Base-by-base conservation (phyloP, 2,888 invertebrate species). In the Drosophila fulvimacula region DNA sequence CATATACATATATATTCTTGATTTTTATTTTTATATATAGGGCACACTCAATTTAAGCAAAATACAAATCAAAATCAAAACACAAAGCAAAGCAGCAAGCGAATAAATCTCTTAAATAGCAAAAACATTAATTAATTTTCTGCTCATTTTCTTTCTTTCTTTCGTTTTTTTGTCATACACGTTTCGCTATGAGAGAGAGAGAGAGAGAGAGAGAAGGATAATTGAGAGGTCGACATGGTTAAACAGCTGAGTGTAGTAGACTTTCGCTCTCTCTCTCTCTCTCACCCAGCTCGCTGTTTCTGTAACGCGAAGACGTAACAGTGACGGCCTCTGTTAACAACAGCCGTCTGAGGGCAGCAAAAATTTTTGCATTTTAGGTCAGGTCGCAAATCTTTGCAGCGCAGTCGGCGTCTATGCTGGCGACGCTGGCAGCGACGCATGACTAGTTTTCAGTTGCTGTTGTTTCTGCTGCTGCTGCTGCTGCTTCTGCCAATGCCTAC, bases 351-450 rank as follows among this genome's bases (percentile, higher is more conserved):
- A 67, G 67, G 66, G 71, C 66, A 72, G 66, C 55, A 70, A 69
- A 69, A 79, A 79, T 81, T 90, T 90, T 85, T 89, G 90, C 89
- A 90, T 91, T 91, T 91, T 91, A 91, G 91, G 91, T 91, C 91
- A 91, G 91, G 91, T 91, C 83, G 82, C 91, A 91, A 91, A 90
- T 90, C 89, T 86, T 90, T 91, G 89, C 88, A 87, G 70, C 75
- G 69, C 56, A 46, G 69, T 38, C 56, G 21, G 2, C 58, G 56
- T 60, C 75, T 24, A 66, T 63, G 70, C 56, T 65, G 69, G 70
- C 56, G 73, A 56, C 60, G 65, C 30, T 13, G 10, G 51, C 79
- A 81, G 79, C 84, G 79, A 76, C 76, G 79, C 81, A 79, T 81
- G 84, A 86, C 86, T 85, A 80, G 82, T 82, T 82, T 65, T 63